Percentiles rank a stretch among this genome's conserved stretches.
Conservation (phyloP, 2,888 invertebrate genomes). For the Phaedon cochleariae region DNA sequence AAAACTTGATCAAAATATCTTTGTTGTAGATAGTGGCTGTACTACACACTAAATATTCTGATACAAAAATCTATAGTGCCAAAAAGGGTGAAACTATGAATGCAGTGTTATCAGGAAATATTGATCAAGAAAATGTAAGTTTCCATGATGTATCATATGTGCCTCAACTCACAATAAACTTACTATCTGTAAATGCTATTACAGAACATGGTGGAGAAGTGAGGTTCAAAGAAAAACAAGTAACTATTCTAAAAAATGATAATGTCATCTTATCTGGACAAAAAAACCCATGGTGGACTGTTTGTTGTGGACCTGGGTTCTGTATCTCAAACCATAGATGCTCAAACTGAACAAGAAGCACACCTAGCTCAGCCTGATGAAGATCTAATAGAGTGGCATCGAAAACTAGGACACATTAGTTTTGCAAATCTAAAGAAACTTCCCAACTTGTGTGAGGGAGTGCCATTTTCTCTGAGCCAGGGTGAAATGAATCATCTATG, state of each 20-base stretch:
- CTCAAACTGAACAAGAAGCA: background rate
- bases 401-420: constrained; percentile 13
- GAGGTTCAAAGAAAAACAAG: background rate
- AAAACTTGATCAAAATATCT: no score
- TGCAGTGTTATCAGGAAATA: background rate
- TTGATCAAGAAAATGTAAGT: background rate
- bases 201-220: background rate
- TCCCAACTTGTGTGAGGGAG: background rate
- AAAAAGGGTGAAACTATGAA: background rate
- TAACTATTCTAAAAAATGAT: background rate
- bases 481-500: background rate
- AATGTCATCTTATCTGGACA: background rate
- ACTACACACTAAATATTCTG: no score
- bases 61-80: no score
- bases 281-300: background rate
- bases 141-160: background rate
- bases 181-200: background rate
- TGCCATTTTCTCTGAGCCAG: background rate
- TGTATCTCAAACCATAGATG: no score
- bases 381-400: background rate
- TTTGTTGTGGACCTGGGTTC: background rate
- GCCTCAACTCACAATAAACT: background rate
- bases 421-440: constrained; percentile 1
- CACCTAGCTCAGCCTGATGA: background rate
- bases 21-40: no score